phyloP scores from a whole-genome alignment of 2,888 invertebrate genomes.

The Pseudococcus jackbeardsleyi region DNA sequence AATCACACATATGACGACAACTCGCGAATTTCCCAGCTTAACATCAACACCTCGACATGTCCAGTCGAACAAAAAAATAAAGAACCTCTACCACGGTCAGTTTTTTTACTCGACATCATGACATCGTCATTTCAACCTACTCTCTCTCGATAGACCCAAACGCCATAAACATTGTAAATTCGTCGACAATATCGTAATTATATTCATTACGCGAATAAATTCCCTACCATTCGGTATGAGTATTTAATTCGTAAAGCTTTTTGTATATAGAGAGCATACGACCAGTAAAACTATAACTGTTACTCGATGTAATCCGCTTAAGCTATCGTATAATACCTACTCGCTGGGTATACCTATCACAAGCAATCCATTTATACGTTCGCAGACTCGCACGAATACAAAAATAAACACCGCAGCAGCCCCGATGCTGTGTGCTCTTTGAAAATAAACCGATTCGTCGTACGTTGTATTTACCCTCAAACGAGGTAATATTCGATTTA shows the following conservation, averaged over 20 bases:
- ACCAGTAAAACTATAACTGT: constrained; percentile 34
- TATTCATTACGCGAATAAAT: constrained; percentile 25
- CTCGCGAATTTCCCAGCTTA: too few species aligned
- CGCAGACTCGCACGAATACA: not conserved
- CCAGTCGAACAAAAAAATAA: too few species aligned
- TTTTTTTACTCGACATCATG: not conserved
- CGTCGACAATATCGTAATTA: constrained; percentile 44
- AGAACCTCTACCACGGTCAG: too few species aligned
- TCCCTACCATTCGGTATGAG: not conserved
- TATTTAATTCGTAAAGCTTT: constrained; percentile 30
- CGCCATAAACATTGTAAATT: not conserved
- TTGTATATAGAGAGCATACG: not conserved
- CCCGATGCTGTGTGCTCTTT: not conserved
- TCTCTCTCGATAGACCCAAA: not conserved
- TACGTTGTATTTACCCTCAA: not conserved
- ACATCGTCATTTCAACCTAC: not conserved
- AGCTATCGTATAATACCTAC: constrained; percentile 33
- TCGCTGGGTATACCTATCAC: not conserved
- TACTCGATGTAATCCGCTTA: constrained; percentile 43
- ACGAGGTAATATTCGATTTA: constrained; percentile 31
- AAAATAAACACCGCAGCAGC: not conserved
- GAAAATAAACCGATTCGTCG: constrained; percentile 22
- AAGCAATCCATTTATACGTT: not conserved
- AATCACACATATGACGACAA: too few species aligned
- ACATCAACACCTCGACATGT: too few species aligned